Base-by-base conservation (phyloP, 2,113 vertebrate species). In the Silurus asotus region DNA sequence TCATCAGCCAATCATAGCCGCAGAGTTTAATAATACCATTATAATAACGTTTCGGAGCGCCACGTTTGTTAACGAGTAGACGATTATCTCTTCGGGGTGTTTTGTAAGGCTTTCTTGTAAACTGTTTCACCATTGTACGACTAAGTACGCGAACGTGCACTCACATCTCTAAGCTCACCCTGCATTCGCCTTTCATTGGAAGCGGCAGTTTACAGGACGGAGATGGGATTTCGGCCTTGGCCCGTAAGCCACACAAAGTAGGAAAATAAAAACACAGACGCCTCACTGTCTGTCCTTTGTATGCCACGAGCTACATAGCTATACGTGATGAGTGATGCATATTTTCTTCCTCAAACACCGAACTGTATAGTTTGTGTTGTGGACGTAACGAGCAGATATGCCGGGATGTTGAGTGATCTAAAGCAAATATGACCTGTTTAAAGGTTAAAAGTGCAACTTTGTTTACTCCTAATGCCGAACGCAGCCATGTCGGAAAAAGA, bases 1-100 rank as follows among this genome's bases (percentile, higher is more conserved):
- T 69, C 85, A 74, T 89, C 83, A 82, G 11, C 55, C 25, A 28
- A 48, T 56, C 53, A 23, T n/a, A 70, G 67, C 76, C 28, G 5
- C 65, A 48, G 37, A 25, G 48, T 64, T 74, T 83, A 67, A 78
- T 48, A n/a, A 69, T 37, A 23, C 76, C 17, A 1, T 59, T 81
- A 81, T 86, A 51, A 45, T 53, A n/a, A 25, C 19, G 15, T 86
- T 69, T 65, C 23, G 4, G 58, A 61, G 49, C 23, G 17, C 37
- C 28, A 20, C 25, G 56, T 85, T 88, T 82, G 48, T 53, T 79
- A 72, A 87, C 1, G 72, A 86, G 74, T 23, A 79, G 53, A 80
- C 85, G 64, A 69, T 83, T 79, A 85, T 85, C 59, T 87, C 14
- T 85, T 65, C 6, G 11, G n/a, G 65, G 51, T 61, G 15, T 88